Percentiles rank a stretch among this genome's conserved stretches.
phyloP scores from a whole-genome alignment of 1,140 invertebrate species.

The Formica exsecta region DNA sequence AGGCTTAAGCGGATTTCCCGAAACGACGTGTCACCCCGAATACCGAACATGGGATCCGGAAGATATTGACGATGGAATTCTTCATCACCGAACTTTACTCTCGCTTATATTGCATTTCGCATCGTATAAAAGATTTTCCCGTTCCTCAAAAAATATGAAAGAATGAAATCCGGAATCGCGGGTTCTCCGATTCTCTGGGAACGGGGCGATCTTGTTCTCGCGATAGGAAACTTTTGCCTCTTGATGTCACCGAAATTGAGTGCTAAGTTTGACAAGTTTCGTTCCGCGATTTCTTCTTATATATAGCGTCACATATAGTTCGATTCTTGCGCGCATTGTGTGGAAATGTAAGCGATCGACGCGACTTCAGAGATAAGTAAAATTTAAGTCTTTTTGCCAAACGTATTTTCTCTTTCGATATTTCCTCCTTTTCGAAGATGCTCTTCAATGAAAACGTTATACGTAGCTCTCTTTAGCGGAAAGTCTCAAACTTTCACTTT shows the following conservation, averaged over 20 bases:
- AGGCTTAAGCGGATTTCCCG: constrained; percentile 6
- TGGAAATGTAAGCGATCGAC: constrained; percentile 15
- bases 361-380: neutral
- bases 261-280: constrained; percentile 65
- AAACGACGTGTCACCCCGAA: neutral
- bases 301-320: neutral
- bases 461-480: too few species aligned
- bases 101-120: neutral
- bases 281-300: constrained; percentile 18
- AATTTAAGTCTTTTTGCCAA: constrained; percentile 34
- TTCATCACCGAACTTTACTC: constrained; percentile 5
- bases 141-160: neutral
- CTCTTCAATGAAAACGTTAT: neutral
- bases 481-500: neutral
- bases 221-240: constrained; percentile 37
- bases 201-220: neutral
- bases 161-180: neutral
- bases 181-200: neutral
- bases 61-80: neutral
- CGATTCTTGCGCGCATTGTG: neutral
- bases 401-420: constrained; percentile 20
- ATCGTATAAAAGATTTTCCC: neutral
- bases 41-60: neutral
- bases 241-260: constrained; percentile 41
- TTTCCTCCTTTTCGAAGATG: neutral